Percentiles rank a stretch among this genome's conserved stretches.
phyloP scores from a whole-genome alignment of 2,113 vertebrate genomes.

The Misgurnus mizolepis region DNA sequence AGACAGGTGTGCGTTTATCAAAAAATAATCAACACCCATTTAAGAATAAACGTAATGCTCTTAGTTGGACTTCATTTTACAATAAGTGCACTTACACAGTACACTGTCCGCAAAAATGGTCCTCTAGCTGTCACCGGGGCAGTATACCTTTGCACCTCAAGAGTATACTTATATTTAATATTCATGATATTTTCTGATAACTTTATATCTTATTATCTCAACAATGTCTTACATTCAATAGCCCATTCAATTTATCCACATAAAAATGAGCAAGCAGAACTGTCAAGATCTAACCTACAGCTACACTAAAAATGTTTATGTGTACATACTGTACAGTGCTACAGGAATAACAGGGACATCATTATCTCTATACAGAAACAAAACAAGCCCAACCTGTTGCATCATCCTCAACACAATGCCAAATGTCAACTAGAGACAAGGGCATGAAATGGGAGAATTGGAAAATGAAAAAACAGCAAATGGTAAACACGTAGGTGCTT shows the following conservation, averaged over 20 bases:
- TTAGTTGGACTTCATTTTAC: too few species aligned
- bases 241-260: neutral
- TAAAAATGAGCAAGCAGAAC: neutral
- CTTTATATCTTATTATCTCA: too few species aligned
- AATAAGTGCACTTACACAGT: too few species aligned
- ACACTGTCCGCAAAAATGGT: too few species aligned
- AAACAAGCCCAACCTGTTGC: constrained; percentile 73
- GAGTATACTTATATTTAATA: too few species aligned
- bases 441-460: constrained; percentile 35
- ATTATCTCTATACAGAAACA: constrained; percentile 27
- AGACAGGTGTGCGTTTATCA: too few species aligned
- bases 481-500: neutral
- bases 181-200: too few species aligned
- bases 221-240: too few species aligned
- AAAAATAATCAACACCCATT: too few species aligned
- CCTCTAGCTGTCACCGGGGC: too few species aligned
- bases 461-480: neutral
- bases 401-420: constrained; percentile 74
- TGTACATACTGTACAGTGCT: neutral
- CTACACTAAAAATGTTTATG: neutral
- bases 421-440: constrained; percentile 68
- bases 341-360: neutral
- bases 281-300: neutral
- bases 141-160: too few species aligned
- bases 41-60: too few species aligned